Percentiles rank a stretch among this genome's conserved stretches.
Evolutionary conservation across 2,113 vertebrate genomes (phyloP).

Genomic region (Anhinga anhinga): DNA sequence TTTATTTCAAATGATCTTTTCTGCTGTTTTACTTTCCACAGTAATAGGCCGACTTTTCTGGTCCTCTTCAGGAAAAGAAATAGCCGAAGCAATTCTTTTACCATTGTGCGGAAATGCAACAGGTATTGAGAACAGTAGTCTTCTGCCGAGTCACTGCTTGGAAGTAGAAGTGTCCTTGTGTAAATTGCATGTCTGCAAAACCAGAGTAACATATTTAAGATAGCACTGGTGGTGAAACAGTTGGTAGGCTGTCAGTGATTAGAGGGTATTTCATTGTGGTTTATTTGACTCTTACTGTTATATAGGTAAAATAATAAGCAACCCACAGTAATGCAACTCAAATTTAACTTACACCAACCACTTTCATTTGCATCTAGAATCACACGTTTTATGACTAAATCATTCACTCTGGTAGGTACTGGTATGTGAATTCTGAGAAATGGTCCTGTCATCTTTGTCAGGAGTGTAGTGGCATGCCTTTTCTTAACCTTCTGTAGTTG

Average conservation of each 20-base stretch:
- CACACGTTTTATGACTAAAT: background rate
- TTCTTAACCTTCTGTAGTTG: background rate
- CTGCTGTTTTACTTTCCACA: background rate
- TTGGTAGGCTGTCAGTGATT: background rate
- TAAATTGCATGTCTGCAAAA: background rate
- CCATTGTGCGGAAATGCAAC: no score
- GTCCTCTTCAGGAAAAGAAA: background rate
- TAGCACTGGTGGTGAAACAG: background rate
- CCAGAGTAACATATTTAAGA: background rate
- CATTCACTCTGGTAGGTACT: background rate
- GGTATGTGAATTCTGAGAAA: background rate
- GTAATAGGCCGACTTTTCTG: no score
- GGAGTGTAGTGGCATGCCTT: background rate
- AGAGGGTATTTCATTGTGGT: background rate
- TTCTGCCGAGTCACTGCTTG: background rate
- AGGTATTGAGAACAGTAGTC: background rate
- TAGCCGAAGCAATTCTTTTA: background rate
- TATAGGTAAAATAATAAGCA: background rate
- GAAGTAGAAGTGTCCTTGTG: background rate
- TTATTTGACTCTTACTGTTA: background rate
- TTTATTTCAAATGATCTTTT: background rate
- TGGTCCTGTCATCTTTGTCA: background rate
- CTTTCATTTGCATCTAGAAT: background rate
- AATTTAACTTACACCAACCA: background rate
- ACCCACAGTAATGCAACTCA: background rate